Evolutionary conservation across 2,888 invertebrate genomes (phyloP).

Genomic region (Arctia plantaginis): DNA sequence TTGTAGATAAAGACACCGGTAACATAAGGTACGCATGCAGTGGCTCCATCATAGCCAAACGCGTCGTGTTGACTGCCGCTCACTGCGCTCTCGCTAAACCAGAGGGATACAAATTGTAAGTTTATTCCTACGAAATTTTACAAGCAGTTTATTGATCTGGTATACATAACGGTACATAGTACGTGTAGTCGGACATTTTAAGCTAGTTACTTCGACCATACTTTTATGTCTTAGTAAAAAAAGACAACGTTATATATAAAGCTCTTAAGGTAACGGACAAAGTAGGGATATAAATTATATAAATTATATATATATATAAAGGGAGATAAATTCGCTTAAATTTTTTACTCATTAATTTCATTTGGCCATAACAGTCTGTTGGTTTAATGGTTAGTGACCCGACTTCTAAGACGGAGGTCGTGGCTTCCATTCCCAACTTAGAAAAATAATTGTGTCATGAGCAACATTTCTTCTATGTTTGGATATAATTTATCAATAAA

Average conservation of each 20-base stretch:
- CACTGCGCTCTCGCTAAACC: constrained; percentile 93
- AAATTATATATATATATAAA: too few relatives aligned
- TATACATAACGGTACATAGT: neutral
- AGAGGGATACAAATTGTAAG: constrained; percentile 91
- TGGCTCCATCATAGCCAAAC: constrained; percentile 89
- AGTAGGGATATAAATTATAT: neutral
- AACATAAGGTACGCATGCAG: constrained; percentile 91
- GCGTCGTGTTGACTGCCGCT: constrained; percentile 90
- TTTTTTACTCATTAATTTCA: neutral
- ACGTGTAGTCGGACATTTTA: neutral
- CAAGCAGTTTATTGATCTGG: neutral
- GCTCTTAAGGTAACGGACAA: neutral
- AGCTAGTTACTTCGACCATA: neutral
- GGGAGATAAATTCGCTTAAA: neutral
- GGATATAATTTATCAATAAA: too few relatives aligned
- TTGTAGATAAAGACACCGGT: constrained; percentile 88
- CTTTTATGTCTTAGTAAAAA: neutral
- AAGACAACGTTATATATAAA: neutral
- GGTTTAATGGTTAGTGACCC: too few relatives aligned
- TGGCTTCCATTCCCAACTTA: too few relatives aligned
- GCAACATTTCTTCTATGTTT: too few relatives aligned
- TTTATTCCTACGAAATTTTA: constrained; percentile 38
- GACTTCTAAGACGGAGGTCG: too few relatives aligned
- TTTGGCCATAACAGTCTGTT: too few relatives aligned
- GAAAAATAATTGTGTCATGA: too few relatives aligned